Evolutionary conservation across 2,888 invertebrate genomes (phyloP), one percentile per base, ranked within the genome.

Genomic region (Chirona hameri): DNA sequence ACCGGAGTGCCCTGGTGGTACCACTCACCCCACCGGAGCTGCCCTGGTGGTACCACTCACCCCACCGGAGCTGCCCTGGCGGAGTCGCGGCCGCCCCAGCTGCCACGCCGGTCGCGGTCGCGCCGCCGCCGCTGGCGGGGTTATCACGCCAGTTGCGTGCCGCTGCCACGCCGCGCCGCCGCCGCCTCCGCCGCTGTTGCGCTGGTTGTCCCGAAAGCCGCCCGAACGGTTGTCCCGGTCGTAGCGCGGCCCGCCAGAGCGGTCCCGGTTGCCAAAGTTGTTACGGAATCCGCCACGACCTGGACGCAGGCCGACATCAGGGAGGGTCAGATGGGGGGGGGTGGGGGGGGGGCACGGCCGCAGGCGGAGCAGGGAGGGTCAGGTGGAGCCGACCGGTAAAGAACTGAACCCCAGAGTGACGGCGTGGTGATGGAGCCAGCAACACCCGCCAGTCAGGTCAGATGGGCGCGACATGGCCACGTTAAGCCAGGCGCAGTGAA

Each of bases 81-180:
- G 46, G 57, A 72, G 46, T 69, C 46, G 79, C 83, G 82, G 82
- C 83, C 82, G 72, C 48, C 81, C 84, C 84, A 84, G 31, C 83
- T 57, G 65, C 84, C 83, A n/a, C 83, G 60, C 48, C 83, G 82
- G 39, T 82, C 83, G 31, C 84, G 83, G n/a, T 84, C 81, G 81
- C 27, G 81, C 27, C 83, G 81, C 39, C 39, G 76, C 76, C 27
- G 39, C 76, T 18, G 18, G 1, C 9, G 24, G 39, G 76, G 76
- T 76, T 76, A 39, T 76, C 76, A 24, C 76, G 39, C 39, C 46
- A 76, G 76, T 1, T 24, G 46, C 76, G 7, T 24, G 46, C 76
- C 24, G 76, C 39, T 39, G 76, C 39, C 39, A 39, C n/a, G n/a
- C 84, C 81, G 65, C 82, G 81, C 27, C 83, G 81, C 39, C 39